Base-by-base conservation (phyloP, 1,140 invertebrate species). In the Camponotus floridanus region DNA sequence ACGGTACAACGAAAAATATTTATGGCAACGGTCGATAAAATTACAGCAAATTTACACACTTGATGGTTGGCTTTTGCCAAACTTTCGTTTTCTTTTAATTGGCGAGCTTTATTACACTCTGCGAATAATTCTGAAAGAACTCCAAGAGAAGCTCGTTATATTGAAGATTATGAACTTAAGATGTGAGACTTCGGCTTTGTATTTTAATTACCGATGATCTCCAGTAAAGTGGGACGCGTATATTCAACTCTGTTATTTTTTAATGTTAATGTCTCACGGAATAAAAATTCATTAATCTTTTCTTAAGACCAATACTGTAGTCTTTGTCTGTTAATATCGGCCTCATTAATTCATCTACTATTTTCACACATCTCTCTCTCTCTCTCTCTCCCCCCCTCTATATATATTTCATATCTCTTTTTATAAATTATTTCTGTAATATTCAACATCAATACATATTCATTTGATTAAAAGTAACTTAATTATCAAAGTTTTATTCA, bases 21-120 rank as follows among this genome's bases (percentile, higher is more conserved):
- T 83, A 83, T 83, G 68, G 55, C 79, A 61, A 70, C 51, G 68
- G 42, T 83, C 68, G 79, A 83, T 83, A 83, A 83, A 83, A 83
- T 83, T 83, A 74, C 79, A 57, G 68, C 79, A 15, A 83, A 74
- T 83, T 83, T 83, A 74, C 79, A 83, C 68, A 57, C 55, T 68
- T 68, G 79, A 73, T 61, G 55, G 79, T 74, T 61, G 79, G 68
- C 48, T 70, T 74, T 74, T 74, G 68, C 68, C 55, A 74, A 83
- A 83, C 55, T 83, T 59, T 73, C 68, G 5, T 83, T 83, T 26
- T 68, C 42, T 83, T 83, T 83, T 45, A 81, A 73, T 39, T 31
- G 33, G 11, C 31, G 55, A n/a, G 57, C 62, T 83, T 83, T 83
- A 83, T 83, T 83, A 62, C 67, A 62, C 55, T 67, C 2, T 6